These are phyloP conservation scores for Drosophila melanosoma DNA, from an alignment of 2,888 invertebrate species.

Conservation along the genomic window DNA sequence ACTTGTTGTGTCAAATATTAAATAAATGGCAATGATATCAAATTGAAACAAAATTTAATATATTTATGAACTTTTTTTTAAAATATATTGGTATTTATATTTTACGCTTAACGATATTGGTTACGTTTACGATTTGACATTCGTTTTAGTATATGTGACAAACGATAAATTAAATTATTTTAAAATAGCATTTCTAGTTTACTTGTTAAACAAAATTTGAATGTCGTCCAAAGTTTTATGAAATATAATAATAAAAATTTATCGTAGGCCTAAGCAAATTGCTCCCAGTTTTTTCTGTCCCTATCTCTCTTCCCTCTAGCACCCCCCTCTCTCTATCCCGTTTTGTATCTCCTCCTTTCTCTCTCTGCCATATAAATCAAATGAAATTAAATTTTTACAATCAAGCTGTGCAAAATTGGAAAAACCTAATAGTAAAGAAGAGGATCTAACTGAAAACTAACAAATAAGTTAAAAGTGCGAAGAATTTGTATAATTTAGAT, in stretches of 20 bases:
- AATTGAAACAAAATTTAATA: neutral
- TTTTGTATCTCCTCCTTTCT: too few relatives aligned
- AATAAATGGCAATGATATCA: neutral
- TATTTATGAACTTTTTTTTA: neutral
- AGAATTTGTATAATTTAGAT: neutral
- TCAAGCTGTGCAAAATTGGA: slow-evolving; percentile 14
- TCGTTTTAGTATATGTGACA: neutral
- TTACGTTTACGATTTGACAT: neutral
- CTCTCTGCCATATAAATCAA: neutral
- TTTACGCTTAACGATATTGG: neutral
- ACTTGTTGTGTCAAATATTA: neutral
- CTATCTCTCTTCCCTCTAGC: too few relatives aligned
- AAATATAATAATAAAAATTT: slow-evolving; percentile 43
- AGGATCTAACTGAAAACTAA: neutral
- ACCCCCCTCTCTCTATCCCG: neutral
- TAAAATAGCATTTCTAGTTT: neutral
- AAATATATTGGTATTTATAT: neutral
- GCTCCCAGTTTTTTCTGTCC: neutral
- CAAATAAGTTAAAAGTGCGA: too few relatives aligned
- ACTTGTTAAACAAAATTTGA: neutral
- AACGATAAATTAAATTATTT: neutral
- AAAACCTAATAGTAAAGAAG: neutral
- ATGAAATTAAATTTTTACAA: neutral
- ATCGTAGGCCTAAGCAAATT: slow-evolving; percentile 40
- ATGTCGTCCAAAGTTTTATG: too few relatives aligned